Conservation (phyloP, 53 echinoderm and acorn worm species). For the Echinarachnius parma region DNA sequence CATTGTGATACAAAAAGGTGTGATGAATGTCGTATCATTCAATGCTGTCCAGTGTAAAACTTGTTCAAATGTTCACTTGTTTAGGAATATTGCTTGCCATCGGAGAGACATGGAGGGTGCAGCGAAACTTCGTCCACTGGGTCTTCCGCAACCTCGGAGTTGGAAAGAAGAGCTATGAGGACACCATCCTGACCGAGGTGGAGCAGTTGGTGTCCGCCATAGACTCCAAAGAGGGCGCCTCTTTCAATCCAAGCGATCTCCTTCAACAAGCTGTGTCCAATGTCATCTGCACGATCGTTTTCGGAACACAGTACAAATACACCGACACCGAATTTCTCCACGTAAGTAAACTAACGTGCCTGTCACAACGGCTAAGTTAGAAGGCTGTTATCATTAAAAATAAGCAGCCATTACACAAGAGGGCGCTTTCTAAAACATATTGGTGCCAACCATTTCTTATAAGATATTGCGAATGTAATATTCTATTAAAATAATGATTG, state of each 20-base stretch:
- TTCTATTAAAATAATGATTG: too few relatives aligned
- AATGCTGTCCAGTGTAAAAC: too few relatives aligned
- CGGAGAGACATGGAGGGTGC: slow-evolving; percentile 38
- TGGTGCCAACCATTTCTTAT: too few relatives aligned
- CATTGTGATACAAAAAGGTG: too few relatives aligned
- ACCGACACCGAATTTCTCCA: slow-evolving; percentile 28
- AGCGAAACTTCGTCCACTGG: slow-evolving; percentile 38
- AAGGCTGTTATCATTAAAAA: too few relatives aligned
- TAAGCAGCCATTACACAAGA: too few relatives aligned
- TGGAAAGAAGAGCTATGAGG: slow-evolving; percentile 41
- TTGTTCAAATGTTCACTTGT: too few relatives aligned
- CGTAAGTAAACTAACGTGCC: too few relatives aligned
- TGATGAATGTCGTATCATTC: too few relatives aligned
- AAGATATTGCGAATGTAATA: too few relatives aligned
- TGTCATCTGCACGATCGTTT: slow-evolving; percentile 50
- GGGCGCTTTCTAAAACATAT: too few relatives aligned
- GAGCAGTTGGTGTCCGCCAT: slow-evolving; percentile 5
- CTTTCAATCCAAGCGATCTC: slow-evolving; percentile 34
- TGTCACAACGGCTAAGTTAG: too few relatives aligned
- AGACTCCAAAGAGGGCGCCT: slow-evolving; percentile 10
- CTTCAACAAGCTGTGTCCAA: slow-evolving; percentile 34
- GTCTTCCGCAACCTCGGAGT: slow-evolving; percentile 42
- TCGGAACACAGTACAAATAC: slow-evolving; percentile 54
- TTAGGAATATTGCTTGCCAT: slow-evolving; percentile 20
- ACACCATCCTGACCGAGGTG: slow-evolving; percentile 28